Base-by-base conservation (phyloP, 2,797 vertebrate species). In the Salmo trutta region DNA sequence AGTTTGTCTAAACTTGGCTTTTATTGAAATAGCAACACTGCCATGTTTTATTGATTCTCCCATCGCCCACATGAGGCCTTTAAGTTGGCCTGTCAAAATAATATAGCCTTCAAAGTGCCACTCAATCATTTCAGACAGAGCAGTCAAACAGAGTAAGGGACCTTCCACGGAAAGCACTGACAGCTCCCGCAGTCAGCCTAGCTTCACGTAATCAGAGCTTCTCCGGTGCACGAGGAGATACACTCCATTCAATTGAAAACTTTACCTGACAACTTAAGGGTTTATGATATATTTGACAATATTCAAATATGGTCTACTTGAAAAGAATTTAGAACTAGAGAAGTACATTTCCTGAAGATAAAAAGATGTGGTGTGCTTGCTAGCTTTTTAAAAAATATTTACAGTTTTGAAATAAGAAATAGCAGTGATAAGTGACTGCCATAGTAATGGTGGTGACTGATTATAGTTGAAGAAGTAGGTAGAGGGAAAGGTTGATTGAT, bases 31-130 rank as follows among this genome's bases (percentile, higher is more conserved):
- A 80, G 75, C 71, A 81, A 69, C 27, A 53, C 53, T 33, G 64
- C 24, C 29, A 70, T 66, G 54, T 79, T 82, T 69, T 64, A 78
- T 83, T 70, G 74, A 68, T 10, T 2, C 73, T 65, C 1, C 24
- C 66, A 75, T 76, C 68, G 73, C 75, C 79, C 33, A 41, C 69
- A 66, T 24, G 19, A 12, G 17, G 36, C 27, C 71, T 24, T 76
- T n/a, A 76, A 8, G 1, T 41, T 52, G 47, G 52, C 75, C 77
- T 83, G 84, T 82, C 82, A 89, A 71, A 78, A 76, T 74, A 66
- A 75, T 56, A 17, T 53, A 56, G 47, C 74, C 64, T 41, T 81
- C 68, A 78, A 59, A 82, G 76, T 80, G 77, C 54, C 21, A 54
- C 80, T 79, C 77, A 77, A 73, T 83, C 77, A 73, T 74, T 76